Base-by-base conservation (phyloP, 2,888 invertebrate species). In the Dryocosmus kuriphilus region DNA sequence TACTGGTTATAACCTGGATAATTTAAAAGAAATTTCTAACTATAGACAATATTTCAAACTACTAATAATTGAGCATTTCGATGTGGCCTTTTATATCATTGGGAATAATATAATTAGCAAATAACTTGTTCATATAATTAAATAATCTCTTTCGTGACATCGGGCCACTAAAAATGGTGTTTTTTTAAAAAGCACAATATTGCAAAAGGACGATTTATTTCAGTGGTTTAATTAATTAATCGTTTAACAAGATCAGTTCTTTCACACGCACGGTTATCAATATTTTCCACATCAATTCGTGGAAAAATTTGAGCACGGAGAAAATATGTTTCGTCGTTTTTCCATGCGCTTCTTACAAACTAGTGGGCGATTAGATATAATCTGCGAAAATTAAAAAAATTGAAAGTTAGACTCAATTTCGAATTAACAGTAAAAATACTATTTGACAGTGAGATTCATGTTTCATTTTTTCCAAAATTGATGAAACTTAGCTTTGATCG, bases 271-370 rank as follows among this genome's bases (percentile, higher is more conserved):
- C 24, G 27, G 16, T 71, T 51, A 46, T 71, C n/a, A 71, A 71
- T 11, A 71, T 71, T 71, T 71, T 71, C 11, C 46, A 51, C 71
- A 27, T 27, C 30, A 8, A 41, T 41, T 27, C 8, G 30, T 71
- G 71, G n/a, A 65, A 71, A 46, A 51, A 27, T 71, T 71, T 71
- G 51, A 71, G 71, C 71, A 71, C 30, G 46, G 51, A 71, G n/a
- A 71, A 71, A 71, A 27, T 71, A 71, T 51, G 71, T 71, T 71
- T 71, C 62, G 9, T 32, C 32, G n/a, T 7, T 32, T 62, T 62
- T 35, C 32, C 51, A 51, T 71, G 51, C 11, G 51, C 71, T 30
- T 46, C 51, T 71, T 71, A 71, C 8, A 71, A 71, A 6, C 46
- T 51, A 51, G 19, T 9, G 8, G 27, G 27, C 3, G 8, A 4